Conservation (phyloP, 2,888 invertebrate genomes). For the Agonopterix heracliana region DNA sequence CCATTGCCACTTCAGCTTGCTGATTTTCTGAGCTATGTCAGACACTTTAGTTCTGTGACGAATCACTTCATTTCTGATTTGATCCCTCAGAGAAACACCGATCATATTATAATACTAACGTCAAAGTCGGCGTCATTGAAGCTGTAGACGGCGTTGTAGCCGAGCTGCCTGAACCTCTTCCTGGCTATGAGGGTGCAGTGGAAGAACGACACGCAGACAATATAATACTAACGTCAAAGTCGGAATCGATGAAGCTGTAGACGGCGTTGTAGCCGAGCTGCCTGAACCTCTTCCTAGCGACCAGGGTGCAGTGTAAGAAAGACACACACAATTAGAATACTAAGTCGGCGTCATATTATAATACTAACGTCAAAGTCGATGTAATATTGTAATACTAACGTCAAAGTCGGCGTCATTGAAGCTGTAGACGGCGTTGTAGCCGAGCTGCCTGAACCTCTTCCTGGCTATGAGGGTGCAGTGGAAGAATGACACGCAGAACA, state of each 20-base stretch:
- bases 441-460: conserved; percentile 90
- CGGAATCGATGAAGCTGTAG: conserved; percentile 94
- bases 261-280: conserved; percentile 93
- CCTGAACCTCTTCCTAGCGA: conserved; percentile 91
- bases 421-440: conserved; percentile 93
- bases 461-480: conserved; percentile 90
- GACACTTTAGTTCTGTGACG: too few species aligned
- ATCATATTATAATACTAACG: too few species aligned
- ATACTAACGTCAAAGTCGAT: too few species aligned
- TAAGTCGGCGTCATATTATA: too few species aligned
- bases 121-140: conserved; percentile 84
- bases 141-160: conserved; percentile 93
- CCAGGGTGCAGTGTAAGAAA: conserved; percentile 89
- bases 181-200: conserved; percentile 90
- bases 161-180: conserved; percentile 90
- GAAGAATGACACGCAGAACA: conserved; percentile 90
- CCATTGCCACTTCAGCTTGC: too few species aligned
- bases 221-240: conserved; percentile 82
- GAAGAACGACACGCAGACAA: conserved; percentile 89
- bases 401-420: conserved; percentile 95
- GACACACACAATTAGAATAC: too few species aligned
- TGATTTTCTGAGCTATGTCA: too few species aligned
- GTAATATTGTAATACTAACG: conserved; percentile 55
- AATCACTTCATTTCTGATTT: too few species aligned
- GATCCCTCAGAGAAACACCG: too few species aligned